Base-by-base conservation (phyloP, 2,797 vertebrate genomes). In the Rhinogobio ventralis region DNA sequence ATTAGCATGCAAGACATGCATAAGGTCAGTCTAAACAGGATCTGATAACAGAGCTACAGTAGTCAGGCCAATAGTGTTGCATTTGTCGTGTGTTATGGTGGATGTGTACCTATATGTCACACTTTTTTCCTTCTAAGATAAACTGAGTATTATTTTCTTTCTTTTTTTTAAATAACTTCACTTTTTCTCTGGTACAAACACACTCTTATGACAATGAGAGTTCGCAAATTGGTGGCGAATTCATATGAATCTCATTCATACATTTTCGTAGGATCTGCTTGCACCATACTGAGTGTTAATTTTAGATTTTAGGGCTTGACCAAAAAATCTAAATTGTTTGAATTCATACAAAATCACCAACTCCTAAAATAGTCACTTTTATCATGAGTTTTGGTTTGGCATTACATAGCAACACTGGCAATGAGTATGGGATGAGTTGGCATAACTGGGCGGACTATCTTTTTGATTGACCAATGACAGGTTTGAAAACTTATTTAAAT, bases 1-100 rank as follows among this genome's bases (percentile, higher is more conserved):
- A 94, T 95, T 89, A 95, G 93, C 69, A 92, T 94, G 86, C 94
- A 95, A 80, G 95, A 96, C 88, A 94, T 94, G 88, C 95, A 95
- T 93, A 96, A 96, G 95, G 95, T 96, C 94, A 93, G 71, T n/a
- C 28, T 57, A 36, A 36, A 64, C 23, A 6, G 14, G 71, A 33
- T 79, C 60, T 74, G 53, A 67, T 71, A 81, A 79, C 53, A 76
- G 20, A 67, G 20, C 28, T 68, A 28, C 30, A 68, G 33, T 14
- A 11, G 28, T 68, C 64, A 17, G 20, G 8, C 46, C 30, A 68
- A 7, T 53, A 53, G 46, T 81, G 9, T 13, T 69, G 49, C 15
- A 68, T 79, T 28, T 46, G 19, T 67, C 23, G 20, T 55, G 46
- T 42, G 20, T 69, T 81, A 13, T 0, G 23, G 5, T 46, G 46